These are phyloP conservation scores for Plagodis pulveraria DNA, from an alignment of 2,888 invertebrate genomes.

Conservation along the genomic window DNA sequence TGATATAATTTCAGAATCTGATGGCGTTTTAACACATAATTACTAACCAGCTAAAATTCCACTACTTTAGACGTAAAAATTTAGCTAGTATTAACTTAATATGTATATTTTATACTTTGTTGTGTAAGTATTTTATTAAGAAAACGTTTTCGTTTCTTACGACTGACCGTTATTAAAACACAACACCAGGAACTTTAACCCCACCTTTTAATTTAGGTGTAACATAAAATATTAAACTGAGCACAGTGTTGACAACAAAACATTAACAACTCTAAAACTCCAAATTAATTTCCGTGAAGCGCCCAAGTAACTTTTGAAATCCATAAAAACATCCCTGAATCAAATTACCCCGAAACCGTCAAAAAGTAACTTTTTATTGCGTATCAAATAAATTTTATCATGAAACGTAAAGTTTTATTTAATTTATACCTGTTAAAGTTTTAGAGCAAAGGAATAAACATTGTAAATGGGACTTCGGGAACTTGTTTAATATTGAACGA, in stretches of 20 bases:
- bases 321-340: conserved; percentile 21
- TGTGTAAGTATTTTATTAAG: too few relatives aligned
- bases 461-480: conserved; percentile 26
- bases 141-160: too few relatives aligned
- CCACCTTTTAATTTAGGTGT: not conserved
- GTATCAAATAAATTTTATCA: conserved; percentile 24
- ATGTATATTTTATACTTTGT: too few relatives aligned
- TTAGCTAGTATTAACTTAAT: too few relatives aligned
- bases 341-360: conserved; percentile 26
- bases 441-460: conserved; percentile 28
- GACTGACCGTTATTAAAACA: too few relatives aligned
- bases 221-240: conserved; percentile 14
- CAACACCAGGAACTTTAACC: too few relatives aligned
- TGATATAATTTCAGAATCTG: too few relatives aligned
- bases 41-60: too few relatives aligned
- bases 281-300: conserved; percentile 20
- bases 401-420: conserved; percentile 35
- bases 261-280: conserved; percentile 15
- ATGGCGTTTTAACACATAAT: too few relatives aligned
- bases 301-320: conserved; percentile 15
- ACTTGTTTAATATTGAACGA: conserved; percentile 33
- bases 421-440: conserved; percentile 33
- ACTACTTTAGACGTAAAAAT: too few relatives aligned
- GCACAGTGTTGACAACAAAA: conserved; percentile 20
- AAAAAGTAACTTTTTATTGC: conserved; percentile 27